Percentiles rank a stretch among this genome's conserved stretches.
These are phyloP conservation scores for Epinotia demarniana DNA, from an alignment of 2,888 invertebrate genomes.

Conservation along the genomic window DNA sequence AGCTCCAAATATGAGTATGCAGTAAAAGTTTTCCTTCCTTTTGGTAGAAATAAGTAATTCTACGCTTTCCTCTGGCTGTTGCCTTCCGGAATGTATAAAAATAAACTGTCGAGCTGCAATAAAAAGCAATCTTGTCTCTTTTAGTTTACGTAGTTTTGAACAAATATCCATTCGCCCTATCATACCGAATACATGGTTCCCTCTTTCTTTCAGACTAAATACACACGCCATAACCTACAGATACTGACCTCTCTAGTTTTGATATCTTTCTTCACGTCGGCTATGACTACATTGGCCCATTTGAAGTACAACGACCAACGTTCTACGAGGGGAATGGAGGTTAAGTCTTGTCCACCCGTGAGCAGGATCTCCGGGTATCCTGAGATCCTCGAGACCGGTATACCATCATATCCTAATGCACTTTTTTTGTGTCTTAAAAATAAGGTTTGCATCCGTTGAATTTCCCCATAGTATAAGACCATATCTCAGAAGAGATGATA, in stretches of 20 bases:
- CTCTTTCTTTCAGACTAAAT: not conserved
- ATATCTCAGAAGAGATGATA: too few relatives aligned
- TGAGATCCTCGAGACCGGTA: constrained; percentile 29
- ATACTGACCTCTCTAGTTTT: constrained; percentile 58
- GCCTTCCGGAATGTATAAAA: too few relatives aligned
- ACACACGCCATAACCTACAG: not conserved
- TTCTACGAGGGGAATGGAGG: constrained; percentile 50
- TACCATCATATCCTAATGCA: constrained; percentile 17
- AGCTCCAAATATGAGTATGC: too few relatives aligned
- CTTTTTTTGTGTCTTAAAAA: too few relatives aligned
- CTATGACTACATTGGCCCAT: constrained; percentile 58
- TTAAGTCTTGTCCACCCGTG: constrained; percentile 48
- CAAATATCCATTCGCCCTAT: not conserved
- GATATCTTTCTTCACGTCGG: constrained; percentile 52
- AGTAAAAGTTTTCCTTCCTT: too few relatives aligned
- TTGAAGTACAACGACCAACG: constrained; percentile 71
- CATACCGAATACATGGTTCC: not conserved
- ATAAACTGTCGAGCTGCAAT: too few relatives aligned
- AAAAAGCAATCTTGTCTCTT: too few relatives aligned
- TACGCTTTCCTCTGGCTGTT: too few relatives aligned
- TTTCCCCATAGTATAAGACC: too few relatives aligned
- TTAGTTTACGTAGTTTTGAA: too few relatives aligned
- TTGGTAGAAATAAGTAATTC: too few relatives aligned
- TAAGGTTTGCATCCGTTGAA: too few relatives aligned
- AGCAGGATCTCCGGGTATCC: constrained; percentile 43